Base-by-base conservation (phyloP, 2,797 vertebrate genomes). In the Crypturellus tataupa region DNA sequence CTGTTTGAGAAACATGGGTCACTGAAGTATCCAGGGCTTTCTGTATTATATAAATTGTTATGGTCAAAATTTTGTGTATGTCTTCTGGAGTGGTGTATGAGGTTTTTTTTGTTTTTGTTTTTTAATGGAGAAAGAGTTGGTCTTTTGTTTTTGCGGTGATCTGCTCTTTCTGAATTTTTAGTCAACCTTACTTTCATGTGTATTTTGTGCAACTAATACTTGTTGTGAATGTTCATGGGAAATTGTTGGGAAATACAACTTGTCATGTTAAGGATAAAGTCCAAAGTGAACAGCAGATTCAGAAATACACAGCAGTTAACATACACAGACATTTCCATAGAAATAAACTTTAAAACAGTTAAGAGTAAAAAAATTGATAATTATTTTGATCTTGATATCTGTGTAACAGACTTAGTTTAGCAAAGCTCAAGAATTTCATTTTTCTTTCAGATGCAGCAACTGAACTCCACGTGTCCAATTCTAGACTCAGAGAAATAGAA, bases 391-490 rank as follows among this genome's bases (percentile, higher is more conserved):
- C 17, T 81, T 81, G 46, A 27, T 78, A 2, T 33, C n/a, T 78
- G 5, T 6, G 55, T 60, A 85, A 71, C 2, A 68, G 23, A 42
- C 69, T 55, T 29, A 65, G 35, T 62, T 58, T 85, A 78, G 87
- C 80, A 68, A 71, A 91, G 93, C 68, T 87, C 2, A 65, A 94
- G 58, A 65, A 76, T 86, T 70, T 75, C 29, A 6, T n/a, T 90
- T 51, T 11, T 93, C 33, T 97, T 98, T 97, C 96, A 98, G 99
- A 98, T 97, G 97, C 98, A 87, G 89, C 98, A 55, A 98, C 98
- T 17, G 99, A 99, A 65, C 98, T 99, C 46, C 98, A 98, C 2
- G 97, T 98, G 46, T 98, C 99, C 94, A 98, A 98, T 97, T 98
- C 98, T 73, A 98, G 95, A 95, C 95, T 98, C 96, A 98, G 97